Evolutionary conservation across 2,888 invertebrate species (phyloP), one percentile per base, ranked within the genome.

Genomic region (Nasonia oneida): DNA sequence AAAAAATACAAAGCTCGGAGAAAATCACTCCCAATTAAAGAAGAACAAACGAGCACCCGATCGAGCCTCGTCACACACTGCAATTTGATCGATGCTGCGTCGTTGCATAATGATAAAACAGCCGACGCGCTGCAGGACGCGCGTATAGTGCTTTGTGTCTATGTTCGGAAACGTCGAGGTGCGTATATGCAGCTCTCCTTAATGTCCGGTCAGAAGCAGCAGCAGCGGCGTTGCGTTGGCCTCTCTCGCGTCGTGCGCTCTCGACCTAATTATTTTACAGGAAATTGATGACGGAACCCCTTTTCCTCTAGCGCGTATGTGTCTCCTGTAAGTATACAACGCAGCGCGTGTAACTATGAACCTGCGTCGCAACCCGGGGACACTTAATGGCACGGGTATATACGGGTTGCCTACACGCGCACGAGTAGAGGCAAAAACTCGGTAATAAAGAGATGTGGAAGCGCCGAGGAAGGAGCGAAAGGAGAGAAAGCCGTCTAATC

Each of bases 191-290:
- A 33, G 3, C 4, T 14, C 76, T 83, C 78, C 71, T 83, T 77
- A 78, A 83, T 83, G 78, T 73, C 75, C 10, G 18, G 57, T 33
- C 67, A 67, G n/a, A 61, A 61, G 57, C 57, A 53, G 50, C 50
- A 50, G 2, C 53, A n/a, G 4, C 23, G 29, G 29, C 39, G 15
- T 53, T 42, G 70, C 47, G 33, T n/a, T 70, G 76, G 37, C 47
- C 86, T 83, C 85, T 73, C 81, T 50, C 79, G 15, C 10, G 14
- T 29, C 0, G 15, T 8, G n/a, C 53, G 73, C 57, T 47, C 73
- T 57, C 85, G 81, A 78, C 81, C 81, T 83, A 87, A 85, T 77
- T 82, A 82, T 85, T 86, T 84, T 81, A 83, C 64, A 3, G 80
- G 64, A 80, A 85, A 85, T 61, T 77, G 73, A 64, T 39, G 81